A percentile compares a stretch with the other conserved stretches of the same genome.
These are phyloP conservation scores for Linepithema humile DNA, from an alignment of 1,140 invertebrate genomes.

Conservation along the genomic window DNA sequence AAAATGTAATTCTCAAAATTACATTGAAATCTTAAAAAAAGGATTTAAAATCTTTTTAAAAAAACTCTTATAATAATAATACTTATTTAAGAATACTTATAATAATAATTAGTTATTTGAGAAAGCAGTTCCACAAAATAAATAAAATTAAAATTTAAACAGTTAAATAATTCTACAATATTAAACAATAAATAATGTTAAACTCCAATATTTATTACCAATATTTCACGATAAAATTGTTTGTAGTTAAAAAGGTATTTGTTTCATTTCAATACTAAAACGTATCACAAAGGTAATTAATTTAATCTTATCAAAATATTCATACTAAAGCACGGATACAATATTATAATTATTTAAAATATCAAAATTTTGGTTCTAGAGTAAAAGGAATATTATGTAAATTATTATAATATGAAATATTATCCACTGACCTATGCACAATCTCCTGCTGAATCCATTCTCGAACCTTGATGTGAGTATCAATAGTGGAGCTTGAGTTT, in stretches of 20 bases:
- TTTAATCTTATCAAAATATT: no score
- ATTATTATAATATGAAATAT: background rate
- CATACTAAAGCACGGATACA: background rate
- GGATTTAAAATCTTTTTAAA: background rate
- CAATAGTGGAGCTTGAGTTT: conserved; percentile 91
- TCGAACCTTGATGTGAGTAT: conserved; percentile 92
- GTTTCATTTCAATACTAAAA: background rate
- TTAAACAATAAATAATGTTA: background rate
- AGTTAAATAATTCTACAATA: background rate
- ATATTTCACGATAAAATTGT: background rate
- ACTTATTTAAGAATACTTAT: no score
- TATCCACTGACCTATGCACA: conserved; percentile 84
- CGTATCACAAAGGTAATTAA: no score
- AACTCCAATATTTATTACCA: background rate
- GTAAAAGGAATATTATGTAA: background rate
- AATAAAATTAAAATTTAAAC: background rate
- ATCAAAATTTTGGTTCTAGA: background rate
- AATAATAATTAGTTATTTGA: background rate
- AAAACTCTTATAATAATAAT: background rate
- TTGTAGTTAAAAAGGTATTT: background rate
- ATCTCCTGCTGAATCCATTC: conserved; percentile 93
- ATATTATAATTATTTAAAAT: background rate
- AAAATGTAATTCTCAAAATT: background rate
- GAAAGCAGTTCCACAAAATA: background rate
- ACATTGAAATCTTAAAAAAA: background rate